Evolutionary conservation across 2,113 vertebrate genomes (phyloP), one percentile per base, ranked within the genome.

Genomic region (Chauna torquata): DNA sequence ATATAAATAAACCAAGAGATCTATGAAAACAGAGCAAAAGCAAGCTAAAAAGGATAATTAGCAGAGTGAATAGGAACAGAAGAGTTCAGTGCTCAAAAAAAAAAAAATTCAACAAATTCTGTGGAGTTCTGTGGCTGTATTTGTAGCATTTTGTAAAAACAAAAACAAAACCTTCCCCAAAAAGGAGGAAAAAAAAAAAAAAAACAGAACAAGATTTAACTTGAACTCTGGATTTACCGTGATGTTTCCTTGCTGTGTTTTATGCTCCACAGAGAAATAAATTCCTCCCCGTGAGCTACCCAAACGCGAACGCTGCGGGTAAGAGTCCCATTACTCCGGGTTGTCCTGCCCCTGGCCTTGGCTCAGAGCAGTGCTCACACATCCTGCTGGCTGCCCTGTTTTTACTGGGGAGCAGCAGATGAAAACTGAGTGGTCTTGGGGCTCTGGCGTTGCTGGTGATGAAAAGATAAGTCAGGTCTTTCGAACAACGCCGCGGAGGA

Each of bases 1-100:
- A 97, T 97, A 98, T 97, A 98, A 98, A 98, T 98, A 98, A 98
- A 97, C 95, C 66, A 58, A 79, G 95, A 97, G 96, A 94, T 97
- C 94, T 87, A 97, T 96, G 96, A 96, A 97, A 97, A 97, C 76
- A 97, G 90, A 86, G 93, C 93, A 87, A 96, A 97, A 90, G 72
- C 93, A 45, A 97, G 94, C 95, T 97, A 96, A 98, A 58, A 98
- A 97, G 97, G 97, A 95, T 97, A 97, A 98, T 98, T 97, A 98
- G 96, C 88, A 9, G 83, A 97, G 94, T 34, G 32, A 97, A 95
- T 40, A 89, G 81, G 82, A 95, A 91, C 27, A 62, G 93, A 87
- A 72, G 59, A 81, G 82, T 42, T 69, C 55, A 19, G 12, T 5
- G 57, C 76, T 95, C 58, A n/a, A 27, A 76, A 50, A 50, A 50